A percentile compares a stretch with the other conserved stretches of the same genome.
Evolutionary conservation across 2,797 vertebrate species (phyloP).

Genomic region (Salarias fasciatus): DNA sequence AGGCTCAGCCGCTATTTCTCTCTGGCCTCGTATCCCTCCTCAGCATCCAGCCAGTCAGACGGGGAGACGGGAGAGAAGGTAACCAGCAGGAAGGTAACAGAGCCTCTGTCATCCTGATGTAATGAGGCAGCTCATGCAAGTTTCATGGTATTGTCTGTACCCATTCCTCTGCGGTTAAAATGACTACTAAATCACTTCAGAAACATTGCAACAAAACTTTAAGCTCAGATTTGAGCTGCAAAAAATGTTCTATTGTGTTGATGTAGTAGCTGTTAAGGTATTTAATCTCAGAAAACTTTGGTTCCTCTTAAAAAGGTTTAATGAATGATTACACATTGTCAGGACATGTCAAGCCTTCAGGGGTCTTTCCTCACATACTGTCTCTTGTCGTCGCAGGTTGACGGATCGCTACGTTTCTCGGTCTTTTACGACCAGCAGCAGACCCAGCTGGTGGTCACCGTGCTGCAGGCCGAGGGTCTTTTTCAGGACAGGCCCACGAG

Average conservation of each 20-base stretch:
- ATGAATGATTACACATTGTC: no score
- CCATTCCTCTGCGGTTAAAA: no score
- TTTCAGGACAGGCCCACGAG: constrained; percentile 25
- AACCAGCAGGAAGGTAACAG: constrained; percentile 34
- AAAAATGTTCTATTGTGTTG: no score
- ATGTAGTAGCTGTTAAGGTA: no score
- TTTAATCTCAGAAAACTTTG: no score
- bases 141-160: no score
- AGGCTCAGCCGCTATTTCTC: constrained; percentile 60
- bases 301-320: no score
- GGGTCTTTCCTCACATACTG: no score
- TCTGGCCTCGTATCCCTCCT: constrained; percentile 25
- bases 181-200: no score
- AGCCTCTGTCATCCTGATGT: background rate
- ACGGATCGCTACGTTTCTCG: constrained; percentile 75
- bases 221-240: no score
- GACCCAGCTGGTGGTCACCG: constrained; percentile 75
- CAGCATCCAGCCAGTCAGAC: constrained; percentile 29
- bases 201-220: no score
- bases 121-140: background rate
- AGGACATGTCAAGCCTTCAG: no score
- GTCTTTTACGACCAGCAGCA: constrained; percentile 72
- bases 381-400: constrained; percentile 28
- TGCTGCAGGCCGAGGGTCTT: constrained; percentile 75
- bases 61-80: constrained; percentile 30